Percentiles rank a stretch among this genome's conserved stretches.
Conservation (phyloP, 2,888 invertebrate species). For the Congeria kusceri region DNA sequence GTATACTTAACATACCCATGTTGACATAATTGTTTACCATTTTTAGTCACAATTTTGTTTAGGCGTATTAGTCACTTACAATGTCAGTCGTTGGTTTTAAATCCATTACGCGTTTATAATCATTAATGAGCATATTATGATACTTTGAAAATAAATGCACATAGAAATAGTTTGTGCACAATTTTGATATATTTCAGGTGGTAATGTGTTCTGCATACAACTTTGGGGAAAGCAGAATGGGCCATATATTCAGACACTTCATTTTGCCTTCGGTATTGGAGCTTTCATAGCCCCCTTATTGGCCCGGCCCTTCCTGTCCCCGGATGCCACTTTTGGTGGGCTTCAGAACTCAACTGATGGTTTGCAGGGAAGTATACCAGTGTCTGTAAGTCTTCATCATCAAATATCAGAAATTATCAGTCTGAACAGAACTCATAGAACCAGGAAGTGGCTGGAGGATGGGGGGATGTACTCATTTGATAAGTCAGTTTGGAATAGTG, state of each 20-base stretch:
- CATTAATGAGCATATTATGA: no score
- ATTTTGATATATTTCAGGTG: slow-evolving; percentile 79
- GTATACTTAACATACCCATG: no score
- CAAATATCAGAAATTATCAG: neutral
- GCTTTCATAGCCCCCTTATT: slow-evolving; percentile 86
- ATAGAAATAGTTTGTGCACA: neutral
- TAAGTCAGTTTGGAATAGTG: no score
- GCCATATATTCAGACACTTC: slow-evolving; percentile 86
- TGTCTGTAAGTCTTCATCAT: slow-evolving; percentile 26
- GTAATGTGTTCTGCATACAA: slow-evolving; percentile 85
- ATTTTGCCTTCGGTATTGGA: slow-evolving; percentile 86
- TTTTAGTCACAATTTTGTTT: neutral
- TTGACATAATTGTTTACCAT: no score
- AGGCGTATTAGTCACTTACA: neutral
- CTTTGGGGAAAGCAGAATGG: slow-evolving; percentile 84
- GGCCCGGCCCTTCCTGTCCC: slow-evolving; percentile 84
- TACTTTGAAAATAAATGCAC: neutral
- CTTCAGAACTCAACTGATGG: slow-evolving; percentile 20
- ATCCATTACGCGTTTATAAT: no score
- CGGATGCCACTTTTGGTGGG: neutral
- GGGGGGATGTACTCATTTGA: neutral
- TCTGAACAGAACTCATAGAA: neutral
- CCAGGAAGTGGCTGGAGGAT: neutral
- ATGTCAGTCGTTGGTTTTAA: neutral
- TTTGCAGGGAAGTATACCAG: slow-evolving; percentile 50